phyloP scores from a whole-genome alignment of 2,797 vertebrate genomes.

The Myotis daubentonii region DNA sequence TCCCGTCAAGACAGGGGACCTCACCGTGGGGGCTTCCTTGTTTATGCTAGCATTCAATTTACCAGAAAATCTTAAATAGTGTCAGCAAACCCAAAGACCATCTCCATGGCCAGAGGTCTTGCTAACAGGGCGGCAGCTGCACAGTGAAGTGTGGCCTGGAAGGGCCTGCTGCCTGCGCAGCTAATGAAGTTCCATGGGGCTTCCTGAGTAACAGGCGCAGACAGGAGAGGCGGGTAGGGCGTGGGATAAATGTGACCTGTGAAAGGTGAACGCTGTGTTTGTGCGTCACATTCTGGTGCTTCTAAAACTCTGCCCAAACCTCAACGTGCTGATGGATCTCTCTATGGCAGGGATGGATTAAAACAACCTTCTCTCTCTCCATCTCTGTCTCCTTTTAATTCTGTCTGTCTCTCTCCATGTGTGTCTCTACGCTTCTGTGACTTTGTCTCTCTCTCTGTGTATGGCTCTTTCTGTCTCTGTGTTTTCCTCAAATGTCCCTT shows the following conservation, averaged over 20 bases:
- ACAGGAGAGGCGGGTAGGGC: neutral
- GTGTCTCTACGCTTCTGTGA: neutral
- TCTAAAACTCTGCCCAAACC: neutral
- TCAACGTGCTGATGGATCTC: neutral
- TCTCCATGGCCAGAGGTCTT: neutral
- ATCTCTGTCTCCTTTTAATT: neutral
- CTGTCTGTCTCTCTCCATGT: neutral
- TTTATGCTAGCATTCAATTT: neutral
- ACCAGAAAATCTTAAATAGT: neutral
- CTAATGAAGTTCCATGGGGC: neutral
- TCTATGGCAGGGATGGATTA: neutral
- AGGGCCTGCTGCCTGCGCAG: neutral
- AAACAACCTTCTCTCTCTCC: neutral
- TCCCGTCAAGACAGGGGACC: neutral
- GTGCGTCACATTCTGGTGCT: neutral
- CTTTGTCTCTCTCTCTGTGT: neutral
- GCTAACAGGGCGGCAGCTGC: neutral
- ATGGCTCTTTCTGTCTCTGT: neutral
- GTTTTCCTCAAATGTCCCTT: neutral
- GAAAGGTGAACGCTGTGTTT: neutral
- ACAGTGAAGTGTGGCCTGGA: neutral
- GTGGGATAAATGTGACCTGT: neutral
- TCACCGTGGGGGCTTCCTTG: neutral
- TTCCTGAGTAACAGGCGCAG: neutral
- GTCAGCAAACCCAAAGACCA: slow-evolving; percentile 7